phyloP scores from a whole-genome alignment of 2,113 vertebrate species.

The Lichenostomus cassidix region DNA sequence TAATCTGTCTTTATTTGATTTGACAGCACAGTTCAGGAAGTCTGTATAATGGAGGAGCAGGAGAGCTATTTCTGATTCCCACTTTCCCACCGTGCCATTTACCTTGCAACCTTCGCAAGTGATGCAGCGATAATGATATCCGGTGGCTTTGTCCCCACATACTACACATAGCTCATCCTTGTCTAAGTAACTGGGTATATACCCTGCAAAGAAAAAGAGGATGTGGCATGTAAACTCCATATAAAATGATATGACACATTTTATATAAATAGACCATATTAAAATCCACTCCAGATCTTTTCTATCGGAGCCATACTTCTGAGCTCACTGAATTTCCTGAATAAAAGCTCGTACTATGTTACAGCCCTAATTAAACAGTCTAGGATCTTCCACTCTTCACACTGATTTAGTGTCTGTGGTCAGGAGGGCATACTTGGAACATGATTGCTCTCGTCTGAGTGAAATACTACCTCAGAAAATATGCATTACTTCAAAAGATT shows the following conservation, averaged over 20 bases:
- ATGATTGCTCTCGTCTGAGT: background rate
- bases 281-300: background rate
- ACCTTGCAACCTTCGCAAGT: slow-evolving; percentile 99
- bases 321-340: background rate
- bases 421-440: background rate
- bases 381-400: background rate
- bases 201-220: slow-evolving; percentile 80
- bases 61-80: slow-evolving; percentile 28
- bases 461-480: background rate
- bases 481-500: background rate
- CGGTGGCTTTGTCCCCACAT: slow-evolving; percentile 97
- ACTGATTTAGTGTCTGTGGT: background rate
- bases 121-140: slow-evolving; percentile 98
- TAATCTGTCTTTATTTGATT: slow-evolving; percentile 11
- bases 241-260: background rate
- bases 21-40: background rate
- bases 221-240: background rate
- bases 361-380: background rate
- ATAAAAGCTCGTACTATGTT: background rate
- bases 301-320: background rate
- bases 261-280: background rate
- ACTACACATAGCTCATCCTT: slow-evolving; percentile 99
- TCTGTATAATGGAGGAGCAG: slow-evolving; percentile 11
- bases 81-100: slow-evolving; percentile 25
- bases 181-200: slow-evolving; percentile 99